These are phyloP conservation scores for Acridotheres tristis DNA, from an alignment of 2,797 vertebrate species.

Conservation along the genomic window DNA sequence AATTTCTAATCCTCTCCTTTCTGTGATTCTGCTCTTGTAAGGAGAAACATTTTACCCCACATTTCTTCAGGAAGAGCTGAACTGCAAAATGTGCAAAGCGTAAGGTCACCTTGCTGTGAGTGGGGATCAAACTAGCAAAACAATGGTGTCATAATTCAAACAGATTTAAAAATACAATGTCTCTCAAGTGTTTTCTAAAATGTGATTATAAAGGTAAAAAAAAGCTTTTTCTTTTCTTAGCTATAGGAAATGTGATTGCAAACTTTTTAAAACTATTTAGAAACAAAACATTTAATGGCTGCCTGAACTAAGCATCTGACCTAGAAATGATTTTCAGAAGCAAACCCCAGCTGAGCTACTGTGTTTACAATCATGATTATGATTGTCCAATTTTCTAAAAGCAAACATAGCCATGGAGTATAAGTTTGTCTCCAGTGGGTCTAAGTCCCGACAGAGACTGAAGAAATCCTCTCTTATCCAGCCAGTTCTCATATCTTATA, in stretches of 20 bases:
- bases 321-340: conserved; percentile 66
- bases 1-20: neutral
- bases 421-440: conserved; percentile 32
- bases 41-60: neutral
- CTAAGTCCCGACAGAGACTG: neutral
- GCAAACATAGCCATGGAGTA: conserved; percentile 46
- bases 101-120: neutral
- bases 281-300: conserved; percentile 8
- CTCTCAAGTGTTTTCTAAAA: neutral
- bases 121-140: neutral
- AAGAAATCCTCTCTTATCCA: conserved; percentile 56
- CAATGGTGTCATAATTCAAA: neutral
- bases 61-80: neutral
- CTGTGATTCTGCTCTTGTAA: neutral
- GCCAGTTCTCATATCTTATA: conserved; percentile 47
- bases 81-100: neutral
- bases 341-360: conserved; percentile 51
- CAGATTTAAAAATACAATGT: neutral
- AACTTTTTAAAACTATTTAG: conserved; percentile 10
- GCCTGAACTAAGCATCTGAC: conserved; percentile 52
- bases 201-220: neutral
- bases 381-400: conserved; percentile 49
- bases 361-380: conserved; percentile 54
- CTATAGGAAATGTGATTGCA: neutral
- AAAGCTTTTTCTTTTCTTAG: neutral